These are phyloP conservation scores for Heliconius ismenius DNA, from an alignment of 2,888 invertebrate genomes.

Conservation along the genomic window DNA sequence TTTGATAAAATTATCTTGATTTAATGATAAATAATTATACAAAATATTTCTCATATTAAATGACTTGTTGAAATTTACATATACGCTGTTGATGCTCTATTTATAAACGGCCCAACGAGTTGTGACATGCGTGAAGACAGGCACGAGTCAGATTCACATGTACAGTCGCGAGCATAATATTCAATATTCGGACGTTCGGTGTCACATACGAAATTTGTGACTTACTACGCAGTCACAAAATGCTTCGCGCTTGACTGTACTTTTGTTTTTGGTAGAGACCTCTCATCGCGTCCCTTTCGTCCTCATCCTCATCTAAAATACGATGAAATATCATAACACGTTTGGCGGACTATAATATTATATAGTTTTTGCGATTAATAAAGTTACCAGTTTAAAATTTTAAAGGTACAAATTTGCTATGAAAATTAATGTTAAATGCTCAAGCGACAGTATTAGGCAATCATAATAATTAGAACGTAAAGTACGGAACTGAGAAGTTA, in stretches of 20 bases:
- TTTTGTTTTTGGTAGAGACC: background rate
- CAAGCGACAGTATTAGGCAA: slow-evolving; percentile 11
- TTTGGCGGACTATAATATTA: background rate
- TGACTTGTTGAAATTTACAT: slow-evolving; percentile 10
- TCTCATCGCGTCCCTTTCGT: too few species aligned
- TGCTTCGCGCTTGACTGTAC: background rate
- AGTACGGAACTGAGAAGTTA: background rate
- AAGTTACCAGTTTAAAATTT: slow-evolving; percentile 13
- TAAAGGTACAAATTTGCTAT: background rate
- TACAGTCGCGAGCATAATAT: too few species aligned
- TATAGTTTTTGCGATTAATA: background rate
- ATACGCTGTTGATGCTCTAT: background rate
- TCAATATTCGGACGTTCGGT: too few species aligned
- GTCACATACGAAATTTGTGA: too few species aligned
- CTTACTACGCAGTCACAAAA: too few species aligned
- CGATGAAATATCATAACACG: background rate
- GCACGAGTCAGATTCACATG: too few species aligned
- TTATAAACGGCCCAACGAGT: background rate
- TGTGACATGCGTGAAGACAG: background rate
- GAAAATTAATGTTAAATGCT: background rate
- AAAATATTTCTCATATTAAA: slow-evolving; percentile 15
- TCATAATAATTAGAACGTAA: background rate
- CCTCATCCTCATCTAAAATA: background rate
- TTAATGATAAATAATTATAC: slow-evolving; percentile 2
- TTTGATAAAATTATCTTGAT: slow-evolving; percentile 13